These are phyloP conservation scores for Microplitis mediator DNA, from an alignment of 1,140 invertebrate genomes.

Conservation along the genomic window DNA sequence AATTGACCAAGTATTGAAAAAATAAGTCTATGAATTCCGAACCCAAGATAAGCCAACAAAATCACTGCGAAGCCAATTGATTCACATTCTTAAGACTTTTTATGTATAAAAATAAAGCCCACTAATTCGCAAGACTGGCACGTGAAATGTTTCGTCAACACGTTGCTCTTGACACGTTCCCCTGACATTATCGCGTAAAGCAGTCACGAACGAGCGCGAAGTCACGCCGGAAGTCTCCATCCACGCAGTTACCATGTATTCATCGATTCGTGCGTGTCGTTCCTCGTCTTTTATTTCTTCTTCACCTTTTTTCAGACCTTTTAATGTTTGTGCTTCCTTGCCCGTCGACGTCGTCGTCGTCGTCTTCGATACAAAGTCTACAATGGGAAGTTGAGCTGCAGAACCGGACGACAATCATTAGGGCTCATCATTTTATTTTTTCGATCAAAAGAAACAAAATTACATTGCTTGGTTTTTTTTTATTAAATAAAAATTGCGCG, in stretches of 20 bases:
- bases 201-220: constrained; percentile 30
- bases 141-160: constrained; percentile 16
- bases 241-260: constrained; percentile 24
- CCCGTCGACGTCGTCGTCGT: not conserved
- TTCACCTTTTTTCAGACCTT: not conserved
- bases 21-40: not conserved
- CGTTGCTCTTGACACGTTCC: not conserved
- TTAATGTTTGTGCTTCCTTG: not conserved
- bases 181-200: constrained; percentile 28
- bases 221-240: constrained; percentile 31
- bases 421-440: too few relatives aligned
- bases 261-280: constrained; percentile 26
- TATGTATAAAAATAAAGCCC: not conserved
- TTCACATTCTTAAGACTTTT: not conserved
- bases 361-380: not conserved
- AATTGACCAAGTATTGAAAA: not conserved
- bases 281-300: not conserved
- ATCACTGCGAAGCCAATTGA: constrained; percentile 4
- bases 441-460: too few relatives aligned
- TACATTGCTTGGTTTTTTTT: too few relatives aligned
- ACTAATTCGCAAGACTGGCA: constrained; percentile 4
- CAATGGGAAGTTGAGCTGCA: too few relatives aligned
- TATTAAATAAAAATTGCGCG: too few relatives aligned
- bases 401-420: too few relatives aligned
- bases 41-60: not conserved